Evolutionary conservation across 2,888 invertebrate genomes (phyloP).

Genomic region (Osmoderma eremita): DNA sequence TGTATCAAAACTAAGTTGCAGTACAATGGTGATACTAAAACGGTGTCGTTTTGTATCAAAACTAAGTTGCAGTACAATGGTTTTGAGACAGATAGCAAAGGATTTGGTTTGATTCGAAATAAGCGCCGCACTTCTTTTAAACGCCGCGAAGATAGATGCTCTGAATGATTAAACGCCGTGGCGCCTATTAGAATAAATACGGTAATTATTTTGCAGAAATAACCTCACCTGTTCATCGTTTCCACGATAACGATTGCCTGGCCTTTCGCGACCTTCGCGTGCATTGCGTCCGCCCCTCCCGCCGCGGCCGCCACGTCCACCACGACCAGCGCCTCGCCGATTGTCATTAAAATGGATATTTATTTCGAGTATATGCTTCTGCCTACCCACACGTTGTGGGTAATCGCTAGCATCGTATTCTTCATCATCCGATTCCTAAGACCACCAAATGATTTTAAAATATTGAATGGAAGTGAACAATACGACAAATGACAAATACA

Average conservation of each 20-base stretch:
- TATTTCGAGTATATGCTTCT: slow-evolving; percentile 86
- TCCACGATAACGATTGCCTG: slow-evolving; percentile 35
- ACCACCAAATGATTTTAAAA: too few relatives aligned
- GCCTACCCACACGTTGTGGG: slow-evolving; percentile 86
- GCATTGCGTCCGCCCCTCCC: slow-evolving; percentile 46
- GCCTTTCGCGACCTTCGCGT: slow-evolving; percentile 51
- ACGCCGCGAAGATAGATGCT: too few relatives aligned
- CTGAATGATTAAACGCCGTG: too few relatives aligned
- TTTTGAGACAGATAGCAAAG: too few relatives aligned
- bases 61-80: too few relatives aligned
- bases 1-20: too few relatives aligned
- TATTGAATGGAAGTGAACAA: too few relatives aligned
- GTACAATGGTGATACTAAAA: too few relatives aligned
- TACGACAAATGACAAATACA: background rate
- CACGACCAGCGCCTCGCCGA: slow-evolving; percentile 69
- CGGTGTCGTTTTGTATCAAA: too few relatives aligned
- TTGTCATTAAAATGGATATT: slow-evolving; percentile 88
- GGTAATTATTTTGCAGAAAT: too few relatives aligned
- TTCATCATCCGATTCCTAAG: slow-evolving; percentile 62
- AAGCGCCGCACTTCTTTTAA: too few relatives aligned
- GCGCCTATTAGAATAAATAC: background rate
- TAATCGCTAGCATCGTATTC: slow-evolving; percentile 81
- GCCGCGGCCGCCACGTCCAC: slow-evolving; percentile 57
- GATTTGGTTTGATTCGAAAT: too few relatives aligned
- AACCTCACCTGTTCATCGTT: slow-evolving; percentile 50